A percentile compares a stretch with the other conserved stretches of the same genome.
phyloP scores from a whole-genome alignment of 2,113 vertebrate genomes.

The Cochlearius cochlearius region DNA sequence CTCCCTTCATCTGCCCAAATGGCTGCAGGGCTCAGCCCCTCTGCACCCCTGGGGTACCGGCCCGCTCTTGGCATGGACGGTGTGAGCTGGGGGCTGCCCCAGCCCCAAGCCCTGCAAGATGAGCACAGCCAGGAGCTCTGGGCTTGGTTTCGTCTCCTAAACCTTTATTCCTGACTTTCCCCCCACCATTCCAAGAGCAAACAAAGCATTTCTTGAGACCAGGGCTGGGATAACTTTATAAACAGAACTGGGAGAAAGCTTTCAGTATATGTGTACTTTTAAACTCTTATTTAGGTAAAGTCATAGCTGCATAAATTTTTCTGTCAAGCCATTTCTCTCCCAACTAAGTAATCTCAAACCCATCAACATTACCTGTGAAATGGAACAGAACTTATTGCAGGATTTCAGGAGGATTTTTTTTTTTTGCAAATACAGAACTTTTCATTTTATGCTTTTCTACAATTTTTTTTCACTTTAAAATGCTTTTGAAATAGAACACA shows the following conservation, averaged over 20 bases:
- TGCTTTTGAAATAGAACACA: neutral
- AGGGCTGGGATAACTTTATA: neutral
- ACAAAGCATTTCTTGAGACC: neutral
- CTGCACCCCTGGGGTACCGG: fast-evolving
- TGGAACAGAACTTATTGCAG: neutral
- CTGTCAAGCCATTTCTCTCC: neutral
- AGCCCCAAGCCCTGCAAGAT: fast-evolving
- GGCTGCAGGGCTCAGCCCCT: fast-evolving
- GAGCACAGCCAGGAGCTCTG: neutral
- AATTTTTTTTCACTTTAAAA: neutral
- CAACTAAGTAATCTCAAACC: neutral
- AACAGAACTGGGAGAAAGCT: neutral
- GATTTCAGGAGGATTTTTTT: neutral
- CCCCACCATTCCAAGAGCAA: neutral
- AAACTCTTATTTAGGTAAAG: neutral
- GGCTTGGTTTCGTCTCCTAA: neutral
- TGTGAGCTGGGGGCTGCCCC: neutral
- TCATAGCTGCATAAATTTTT: neutral
- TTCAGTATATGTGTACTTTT: neutral
- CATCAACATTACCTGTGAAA: neutral
- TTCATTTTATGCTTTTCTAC: neutral
- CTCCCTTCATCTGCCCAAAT: neutral
- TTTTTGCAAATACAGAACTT: neutral
- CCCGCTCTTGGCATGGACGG: fast-evolving
- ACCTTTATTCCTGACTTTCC: neutral